phyloP scores from a whole-genome alignment of 2,888 invertebrate genomes.

The Pyrgus malvae region DNA sequence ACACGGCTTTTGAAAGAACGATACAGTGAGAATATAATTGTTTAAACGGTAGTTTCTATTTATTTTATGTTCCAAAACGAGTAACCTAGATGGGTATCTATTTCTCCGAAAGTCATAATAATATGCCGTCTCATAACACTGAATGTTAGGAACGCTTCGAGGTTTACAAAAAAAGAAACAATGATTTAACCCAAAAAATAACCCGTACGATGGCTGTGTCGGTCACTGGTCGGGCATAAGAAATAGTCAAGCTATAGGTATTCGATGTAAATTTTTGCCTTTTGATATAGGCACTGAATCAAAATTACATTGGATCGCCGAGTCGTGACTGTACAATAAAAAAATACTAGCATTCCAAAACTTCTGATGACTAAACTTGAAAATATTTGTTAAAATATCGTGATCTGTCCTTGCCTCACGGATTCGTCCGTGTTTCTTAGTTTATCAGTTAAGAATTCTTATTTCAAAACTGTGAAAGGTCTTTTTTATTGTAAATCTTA shows the following conservation, averaged over 20 bases:
- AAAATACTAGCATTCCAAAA: constrained; percentile 7
- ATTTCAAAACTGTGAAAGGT: too few relatives aligned
- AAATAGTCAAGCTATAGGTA: neutral
- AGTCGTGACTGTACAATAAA: constrained; percentile 16
- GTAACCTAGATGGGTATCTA: neutral
- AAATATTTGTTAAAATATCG: too few relatives aligned
- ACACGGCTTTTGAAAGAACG: too few relatives aligned
- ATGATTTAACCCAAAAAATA: constrained; percentile 4
- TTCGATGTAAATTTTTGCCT: constrained; percentile 1
- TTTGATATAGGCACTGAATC: constrained; percentile 10
- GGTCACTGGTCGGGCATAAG: neutral
- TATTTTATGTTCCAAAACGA: neutral
- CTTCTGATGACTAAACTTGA: constrained; percentile 23
- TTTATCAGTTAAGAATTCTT: too few relatives aligned
- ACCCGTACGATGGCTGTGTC: neutral
- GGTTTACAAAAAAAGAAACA: neutral
- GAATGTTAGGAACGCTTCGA: too few relatives aligned
- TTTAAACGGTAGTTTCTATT: too few relatives aligned
- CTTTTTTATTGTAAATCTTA: too few relatives aligned
- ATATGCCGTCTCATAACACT: neutral
- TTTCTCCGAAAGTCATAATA: neutral
- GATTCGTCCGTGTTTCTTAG: too few relatives aligned
- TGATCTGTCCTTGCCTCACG: too few relatives aligned
- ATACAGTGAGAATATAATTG: too few relatives aligned
- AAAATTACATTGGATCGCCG: constrained; percentile 20